Conservation (phyloP, 2,797 vertebrate species). For the Pteropus rufus region DNA sequence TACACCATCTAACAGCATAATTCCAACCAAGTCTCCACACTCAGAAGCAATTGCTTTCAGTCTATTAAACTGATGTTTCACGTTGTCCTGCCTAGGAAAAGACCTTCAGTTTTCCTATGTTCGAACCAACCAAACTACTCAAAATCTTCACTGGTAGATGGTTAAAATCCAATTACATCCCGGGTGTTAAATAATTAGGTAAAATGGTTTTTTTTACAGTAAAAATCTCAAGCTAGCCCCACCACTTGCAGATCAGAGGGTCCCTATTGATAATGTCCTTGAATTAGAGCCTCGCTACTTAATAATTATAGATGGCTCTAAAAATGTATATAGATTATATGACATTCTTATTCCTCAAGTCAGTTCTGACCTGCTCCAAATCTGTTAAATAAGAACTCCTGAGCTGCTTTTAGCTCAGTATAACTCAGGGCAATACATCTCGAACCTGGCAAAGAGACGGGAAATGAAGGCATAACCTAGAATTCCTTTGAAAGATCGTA, state of each 20-base stretch:
- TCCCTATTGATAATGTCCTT: not conserved
- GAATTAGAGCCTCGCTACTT: not conserved
- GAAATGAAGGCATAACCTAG: not conserved
- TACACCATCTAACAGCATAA: not conserved
- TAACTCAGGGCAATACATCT: not conserved
- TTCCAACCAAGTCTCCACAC: not conserved
- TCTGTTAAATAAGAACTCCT: not conserved
- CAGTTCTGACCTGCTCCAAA: not conserved
- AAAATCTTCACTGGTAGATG: not conserved
- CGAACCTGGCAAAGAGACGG: not conserved
- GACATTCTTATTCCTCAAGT: not conserved
- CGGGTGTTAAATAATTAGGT: not conserved
- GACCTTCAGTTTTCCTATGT: not conserved
- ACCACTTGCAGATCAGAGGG: not conserved
- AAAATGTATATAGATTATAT: not conserved
- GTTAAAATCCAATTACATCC: not conserved
- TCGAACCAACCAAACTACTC: not conserved
- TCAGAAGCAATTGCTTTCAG: not conserved
- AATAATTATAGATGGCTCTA: not conserved
- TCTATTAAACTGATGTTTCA: not conserved
- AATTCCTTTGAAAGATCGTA: conserved; percentile 3
- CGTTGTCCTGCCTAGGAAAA: not conserved
- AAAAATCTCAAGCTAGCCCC: not conserved
- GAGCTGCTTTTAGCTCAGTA: not conserved
- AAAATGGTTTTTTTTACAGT: not conserved